Conservation (phyloP, 1,140 invertebrate species). For the Solen grandis region DNA sequence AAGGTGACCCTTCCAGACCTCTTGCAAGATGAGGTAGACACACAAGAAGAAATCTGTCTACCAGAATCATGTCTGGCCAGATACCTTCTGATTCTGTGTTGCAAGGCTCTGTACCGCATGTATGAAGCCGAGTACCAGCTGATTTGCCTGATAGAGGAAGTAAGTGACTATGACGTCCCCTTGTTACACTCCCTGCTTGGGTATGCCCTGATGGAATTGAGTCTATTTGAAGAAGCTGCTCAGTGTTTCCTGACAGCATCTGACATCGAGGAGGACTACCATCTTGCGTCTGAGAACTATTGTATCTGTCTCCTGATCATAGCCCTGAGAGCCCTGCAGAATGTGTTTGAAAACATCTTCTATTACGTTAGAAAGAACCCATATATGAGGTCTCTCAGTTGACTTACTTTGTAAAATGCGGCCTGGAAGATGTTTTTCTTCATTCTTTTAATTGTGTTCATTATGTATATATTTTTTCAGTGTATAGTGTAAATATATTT, state of each 20-base stretch:
- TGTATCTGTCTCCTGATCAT: slow-evolving; percentile 72
- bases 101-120: slow-evolving; percentile 67
- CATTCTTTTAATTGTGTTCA: too few species aligned
- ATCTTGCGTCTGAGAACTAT: slow-evolving; percentile 75
- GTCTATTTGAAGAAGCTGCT: slow-evolving; percentile 73
- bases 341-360: too few species aligned
- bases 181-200: slow-evolving; percentile 75
- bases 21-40: slow-evolving; percentile 77
- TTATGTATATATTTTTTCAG: too few species aligned
- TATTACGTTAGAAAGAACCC: too few species aligned
- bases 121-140: slow-evolving; percentile 68
- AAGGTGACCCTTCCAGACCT: slow-evolving; percentile 76
- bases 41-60: slow-evolving; percentile 76
- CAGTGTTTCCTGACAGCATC: slow-evolving; percentile 69
- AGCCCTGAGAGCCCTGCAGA: slow-evolving; percentile 54
- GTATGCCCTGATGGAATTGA: slow-evolving; percentile 76
- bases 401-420: too few species aligned
- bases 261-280: slow-evolving; percentile 71
- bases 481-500: too few species aligned
- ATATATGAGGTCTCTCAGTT: too few species aligned
- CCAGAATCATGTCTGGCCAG: slow-evolving; percentile 70
- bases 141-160: slow-evolving; percentile 71
- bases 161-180: slow-evolving; percentile 68
- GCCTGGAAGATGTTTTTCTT: too few species aligned
- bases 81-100: slow-evolving; percentile 72